These are phyloP conservation scores for Papilio aristodemus DNA, from an alignment of 1,140 invertebrate species.

Conservation along the genomic window DNA sequence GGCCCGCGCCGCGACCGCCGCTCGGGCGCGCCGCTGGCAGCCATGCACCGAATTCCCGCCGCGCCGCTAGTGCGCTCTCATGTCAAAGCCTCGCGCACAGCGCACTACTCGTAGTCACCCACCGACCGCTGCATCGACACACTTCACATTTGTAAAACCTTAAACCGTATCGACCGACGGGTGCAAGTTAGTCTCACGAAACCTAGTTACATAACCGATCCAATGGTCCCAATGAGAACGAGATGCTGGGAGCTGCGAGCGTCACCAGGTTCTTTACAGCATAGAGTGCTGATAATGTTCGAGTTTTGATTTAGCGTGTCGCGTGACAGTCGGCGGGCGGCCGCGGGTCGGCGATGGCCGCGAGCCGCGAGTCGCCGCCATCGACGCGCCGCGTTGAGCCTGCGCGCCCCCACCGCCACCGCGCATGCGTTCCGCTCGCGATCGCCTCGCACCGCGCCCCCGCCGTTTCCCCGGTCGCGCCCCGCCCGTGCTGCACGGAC, in stretches of 20 bases:
- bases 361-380: slow-evolving; percentile 37
- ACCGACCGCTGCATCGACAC: background rate
- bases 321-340: slow-evolving; percentile 27
- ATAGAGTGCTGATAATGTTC: background rate
- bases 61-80: slow-evolving; percentile 18
- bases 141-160: background rate
- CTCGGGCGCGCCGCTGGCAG: slow-evolving; percentile 54
- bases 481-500: background rate
- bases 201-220: background rate
- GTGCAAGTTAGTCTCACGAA: background rate
- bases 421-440: slow-evolving; percentile 21
- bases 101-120: background rate
- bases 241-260: background rate
- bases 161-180: slow-evolving; percentile 1
- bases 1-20: slow-evolving; percentile 89
- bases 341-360: slow-evolving; percentile 34
- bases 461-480: no score
- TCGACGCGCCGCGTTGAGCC: slow-evolving; percentile 38
- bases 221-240: background rate
- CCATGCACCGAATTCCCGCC: slow-evolving; percentile 50
- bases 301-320: background rate
- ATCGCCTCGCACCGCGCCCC: slow-evolving; percentile 29
- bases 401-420: slow-evolving; percentile 11
- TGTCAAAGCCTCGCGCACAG: slow-evolving; percentile 12
- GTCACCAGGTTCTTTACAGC: background rate